Evolutionary conservation across 2,113 vertebrate species (phyloP).

Genomic region (Oreochromis tanganicae): DNA sequence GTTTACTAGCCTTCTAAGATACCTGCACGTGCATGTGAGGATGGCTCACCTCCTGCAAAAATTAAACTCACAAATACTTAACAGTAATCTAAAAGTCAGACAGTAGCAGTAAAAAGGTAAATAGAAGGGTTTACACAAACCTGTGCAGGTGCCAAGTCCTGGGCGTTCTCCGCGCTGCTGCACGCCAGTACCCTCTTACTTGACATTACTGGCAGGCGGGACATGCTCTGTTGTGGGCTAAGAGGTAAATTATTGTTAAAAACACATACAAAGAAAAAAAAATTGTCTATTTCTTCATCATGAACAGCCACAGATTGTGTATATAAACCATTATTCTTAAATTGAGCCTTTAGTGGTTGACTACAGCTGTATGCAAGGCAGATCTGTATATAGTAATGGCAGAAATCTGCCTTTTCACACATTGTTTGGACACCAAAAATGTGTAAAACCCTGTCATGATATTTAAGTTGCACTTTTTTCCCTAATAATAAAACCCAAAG

Average conservation of each 20-base stretch:
- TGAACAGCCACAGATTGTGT: background rate
- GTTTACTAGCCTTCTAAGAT: background rate
- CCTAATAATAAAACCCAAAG: accelerated
- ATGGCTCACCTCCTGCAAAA: background rate
- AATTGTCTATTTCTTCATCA: accelerated
- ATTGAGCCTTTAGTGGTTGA: background rate
- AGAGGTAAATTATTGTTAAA: background rate
- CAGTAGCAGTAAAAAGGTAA: background rate
- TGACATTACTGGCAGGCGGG: conserved; percentile 67
- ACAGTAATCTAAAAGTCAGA: background rate
- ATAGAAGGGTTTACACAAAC: conserved; percentile 4
- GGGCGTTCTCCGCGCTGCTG: conserved; percentile 30
- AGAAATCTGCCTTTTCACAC: background rate
- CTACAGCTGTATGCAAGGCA: accelerated
- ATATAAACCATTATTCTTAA: background rate
- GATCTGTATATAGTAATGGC: background rate
- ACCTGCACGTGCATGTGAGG: background rate
- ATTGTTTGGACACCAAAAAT: background rate
- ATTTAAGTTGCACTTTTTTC: accelerated
- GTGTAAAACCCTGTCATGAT: accelerated
- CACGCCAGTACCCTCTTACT: conserved; percentile 48
- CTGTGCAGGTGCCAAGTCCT: conserved; percentile 55
- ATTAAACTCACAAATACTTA: background rate
- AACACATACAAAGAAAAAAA: accelerated
- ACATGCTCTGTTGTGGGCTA: conserved; percentile 25